Base-by-base conservation (phyloP, 2,797 vertebrate species). In the Acanthis flammea region DNA sequence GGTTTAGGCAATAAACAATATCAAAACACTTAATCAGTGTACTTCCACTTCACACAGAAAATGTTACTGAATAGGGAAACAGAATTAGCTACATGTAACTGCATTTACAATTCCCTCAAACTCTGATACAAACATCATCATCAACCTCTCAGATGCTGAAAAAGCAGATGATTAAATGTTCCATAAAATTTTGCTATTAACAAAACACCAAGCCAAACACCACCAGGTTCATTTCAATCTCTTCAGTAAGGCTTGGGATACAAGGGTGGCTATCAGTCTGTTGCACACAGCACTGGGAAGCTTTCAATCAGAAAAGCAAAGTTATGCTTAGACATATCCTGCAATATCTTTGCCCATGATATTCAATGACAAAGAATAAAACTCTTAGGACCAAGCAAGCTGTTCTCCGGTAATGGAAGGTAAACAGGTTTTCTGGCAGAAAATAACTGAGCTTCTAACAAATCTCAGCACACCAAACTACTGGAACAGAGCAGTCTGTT, bases 281-380 rank as follows among this genome's bases (percentile, higher is more conserved):
- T n/a, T 0, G 0, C 27, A 45, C 19, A 9, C 37, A 58, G 48
- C 6, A 21, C 5, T 2, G 12, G 0, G 12, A 35, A 54, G 15
- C 12, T 83, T 39, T n/a, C 44, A 57, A 8, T 7, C 16, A 53
- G n/a, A 58, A 86, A 14, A 63, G 11, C 23, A 75, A 55, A 75
- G 18, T 24, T 28, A 22, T 3, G 2, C 13, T 55, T 41, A 17
- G 11, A 51, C 0, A 1, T 12, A 63, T 18, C 35, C 45, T 61
- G 30, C n/a, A n/a, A 10, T 27, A 44, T 4, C n/a, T 87, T 57
- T 57, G 45, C 14, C 78, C 28, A 61, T 8, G 30, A 31, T 35
- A 47, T 24, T 54, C n/a, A 67, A 15, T 4, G 58, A 39, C 17
- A 70, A 70, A 41, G 25, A 73, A 66, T 4, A 33, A 67, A 74